Base-by-base conservation (phyloP, 2,888 invertebrate genomes). In the Elysia crispata region DNA sequence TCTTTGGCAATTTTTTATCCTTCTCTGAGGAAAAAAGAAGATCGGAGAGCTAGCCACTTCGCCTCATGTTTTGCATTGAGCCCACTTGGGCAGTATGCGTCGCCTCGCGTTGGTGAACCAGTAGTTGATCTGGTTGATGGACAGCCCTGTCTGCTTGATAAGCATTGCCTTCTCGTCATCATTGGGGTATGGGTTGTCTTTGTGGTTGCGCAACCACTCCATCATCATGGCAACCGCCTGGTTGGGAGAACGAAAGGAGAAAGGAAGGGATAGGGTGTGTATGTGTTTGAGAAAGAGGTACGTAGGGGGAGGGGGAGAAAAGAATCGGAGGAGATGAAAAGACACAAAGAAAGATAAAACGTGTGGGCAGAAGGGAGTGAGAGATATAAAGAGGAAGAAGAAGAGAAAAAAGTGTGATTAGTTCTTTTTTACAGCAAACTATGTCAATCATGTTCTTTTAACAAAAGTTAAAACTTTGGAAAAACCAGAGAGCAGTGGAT, bases 61-160 rank as follows among this genome's bases (percentile, higher is more conserved):
- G 41, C 41, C 41, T 74, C 80, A 81, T 72, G 83, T 86, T 77
- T 89, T 89, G 83, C 89, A 89, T 84, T 89, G 88, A 0, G 89
- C 88, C 92, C 92, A 92, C 84, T 92, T 92, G 75, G 92, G 92
- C 81, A 92, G 86, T 80, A 92, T 91, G 77, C 92, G 86, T 31
- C 92, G 85, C n/a, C 92, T 85, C 15, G 92, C 92, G 80, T 92
- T 92, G 31, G 92, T 92, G 83, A 92, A 92, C 92, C 92, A 92
- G 83, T 92, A 92, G 86, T 92, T 92, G 77, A 92, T 91, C 83
- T 92, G 92, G 82, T 91, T 91, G 76, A 92, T 92, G 5, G 91
- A 90, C 5, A 92, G 86, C 77, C 91, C 90, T 23, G 92, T 92
- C 83, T 91, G 89, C 84, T 89, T 89, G 70, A 92, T 91, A 49